These are phyloP conservation scores for Drosophila suboccidentalis DNA, from an alignment of 2,888 invertebrate genomes.

Conservation along the genomic window DNA sequence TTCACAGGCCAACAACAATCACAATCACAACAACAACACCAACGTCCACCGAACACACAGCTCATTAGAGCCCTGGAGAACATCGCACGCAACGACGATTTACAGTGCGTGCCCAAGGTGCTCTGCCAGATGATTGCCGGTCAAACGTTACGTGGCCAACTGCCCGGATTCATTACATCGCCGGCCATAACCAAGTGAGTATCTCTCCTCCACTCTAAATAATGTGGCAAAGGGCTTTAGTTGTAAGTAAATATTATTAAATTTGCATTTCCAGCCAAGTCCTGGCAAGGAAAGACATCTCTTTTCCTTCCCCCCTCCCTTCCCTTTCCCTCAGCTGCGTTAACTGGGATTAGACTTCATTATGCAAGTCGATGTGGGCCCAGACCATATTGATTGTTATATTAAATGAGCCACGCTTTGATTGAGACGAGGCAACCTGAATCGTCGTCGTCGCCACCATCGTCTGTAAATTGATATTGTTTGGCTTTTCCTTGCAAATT, in stretches of 20 bases:
- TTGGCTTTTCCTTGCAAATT: slow-evolving; percentile 61
- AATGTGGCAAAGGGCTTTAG: slow-evolving; percentile 63
- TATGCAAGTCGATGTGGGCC: slow-evolving; percentile 56
- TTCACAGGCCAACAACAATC: slow-evolving; percentile 62
- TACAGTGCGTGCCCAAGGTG: slow-evolving; percentile 92
- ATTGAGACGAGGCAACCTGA: slow-evolving; percentile 26
- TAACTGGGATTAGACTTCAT: slow-evolving; percentile 80
- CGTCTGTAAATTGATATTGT: slow-evolving; percentile 75
- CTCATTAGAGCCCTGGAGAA: slow-evolving; percentile 87
- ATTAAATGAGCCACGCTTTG: slow-evolving; percentile 69
- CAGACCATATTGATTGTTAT: slow-evolving; percentile 70
- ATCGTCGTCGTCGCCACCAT: slow-evolving; percentile 1
- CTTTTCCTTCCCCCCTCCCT: neutral
- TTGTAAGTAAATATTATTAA: slow-evolving; percentile 80
- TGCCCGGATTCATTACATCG: slow-evolving; percentile 84
- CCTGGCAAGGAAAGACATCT: slow-evolving; percentile 12
- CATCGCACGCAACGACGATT: slow-evolving; percentile 90
- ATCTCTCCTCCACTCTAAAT: slow-evolving; percentile 21
- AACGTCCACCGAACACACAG: slow-evolving; percentile 82
- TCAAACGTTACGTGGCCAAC: slow-evolving; percentile 84
- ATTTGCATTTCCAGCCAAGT: slow-evolving; percentile 64
- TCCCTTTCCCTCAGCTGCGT: slow-evolving; percentile 29
- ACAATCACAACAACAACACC: slow-evolving; percentile 29
- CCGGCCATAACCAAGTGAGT: slow-evolving; percentile 85
- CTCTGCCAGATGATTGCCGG: slow-evolving; percentile 91